Percentiles rank a stretch among this genome's conserved stretches.
Evolutionary conservation across 2,113 vertebrate species (phyloP).

Genomic region (Vicugna pacos): DNA sequence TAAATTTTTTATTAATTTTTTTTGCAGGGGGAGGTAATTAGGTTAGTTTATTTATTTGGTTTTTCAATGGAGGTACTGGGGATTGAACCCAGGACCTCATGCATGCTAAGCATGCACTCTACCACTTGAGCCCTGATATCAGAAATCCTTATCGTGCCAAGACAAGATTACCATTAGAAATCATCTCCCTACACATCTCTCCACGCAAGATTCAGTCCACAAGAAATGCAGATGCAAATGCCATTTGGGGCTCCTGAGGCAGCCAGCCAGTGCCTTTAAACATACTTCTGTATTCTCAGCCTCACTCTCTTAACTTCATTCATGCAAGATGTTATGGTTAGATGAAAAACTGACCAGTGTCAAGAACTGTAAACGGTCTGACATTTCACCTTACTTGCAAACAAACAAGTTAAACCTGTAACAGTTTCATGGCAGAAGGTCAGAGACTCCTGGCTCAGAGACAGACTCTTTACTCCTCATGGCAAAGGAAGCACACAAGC

Average conservation of each 20-base stretch:
- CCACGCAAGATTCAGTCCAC: background rate
- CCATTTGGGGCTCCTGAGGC: background rate
- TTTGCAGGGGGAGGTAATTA: no score
- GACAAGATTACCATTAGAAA: background rate
- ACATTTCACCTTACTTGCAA: background rate
- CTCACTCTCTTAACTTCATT: background rate
- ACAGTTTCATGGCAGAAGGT: background rate
- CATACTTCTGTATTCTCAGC: background rate
- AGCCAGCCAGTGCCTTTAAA: background rate
- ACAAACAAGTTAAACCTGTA: background rate
- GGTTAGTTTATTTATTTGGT: no score
- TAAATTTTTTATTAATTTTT: no score
- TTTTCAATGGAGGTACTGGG: no score
- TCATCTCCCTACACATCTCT: background rate
- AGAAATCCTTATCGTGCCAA: background rate
- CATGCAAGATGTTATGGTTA: background rate
- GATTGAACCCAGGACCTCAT: no score
- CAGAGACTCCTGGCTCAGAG: background rate
- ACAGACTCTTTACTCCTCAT: background rate
- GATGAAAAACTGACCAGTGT: background rate
- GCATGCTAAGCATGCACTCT: background rate
- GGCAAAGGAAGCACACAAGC: background rate
- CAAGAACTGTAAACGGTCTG: background rate
- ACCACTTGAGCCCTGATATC: background rate
- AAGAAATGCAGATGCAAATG: background rate